These are phyloP conservation scores for Indri indri DNA, from an alignment of 2,113 vertebrate genomes.

Conservation along the genomic window DNA sequence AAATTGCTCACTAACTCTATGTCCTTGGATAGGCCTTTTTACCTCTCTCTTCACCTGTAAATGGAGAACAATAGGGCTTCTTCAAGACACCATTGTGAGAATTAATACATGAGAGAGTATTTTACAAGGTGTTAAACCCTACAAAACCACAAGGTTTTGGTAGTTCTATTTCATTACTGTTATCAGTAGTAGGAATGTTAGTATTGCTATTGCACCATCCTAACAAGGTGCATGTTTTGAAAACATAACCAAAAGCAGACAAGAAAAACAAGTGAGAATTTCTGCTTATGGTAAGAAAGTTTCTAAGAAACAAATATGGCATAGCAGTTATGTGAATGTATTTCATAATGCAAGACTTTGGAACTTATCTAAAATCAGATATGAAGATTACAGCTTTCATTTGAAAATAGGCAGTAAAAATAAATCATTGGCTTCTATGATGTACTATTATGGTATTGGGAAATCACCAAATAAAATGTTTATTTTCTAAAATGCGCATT, in stretches of 20 bases:
- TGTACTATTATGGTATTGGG: background rate
- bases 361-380: background rate
- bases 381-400: background rate
- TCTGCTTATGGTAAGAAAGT: background rate
- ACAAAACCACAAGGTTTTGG: background rate
- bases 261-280: background rate
- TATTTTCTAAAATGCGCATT: background rate
- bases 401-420: conserved; percentile 31
- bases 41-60: background rate
- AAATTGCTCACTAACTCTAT: background rate
- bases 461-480: conserved; percentile 34
- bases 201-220: background rate
- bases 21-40: background rate
- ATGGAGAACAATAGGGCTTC: background rate
- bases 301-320: background rate
- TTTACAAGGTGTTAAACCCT: background rate
- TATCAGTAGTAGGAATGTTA: background rate
- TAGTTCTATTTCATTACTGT: background rate
- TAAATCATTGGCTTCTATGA: background rate
- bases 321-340: background rate
- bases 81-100: background rate
- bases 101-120: background rate
- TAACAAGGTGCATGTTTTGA: background rate
- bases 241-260: background rate
- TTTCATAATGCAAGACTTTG: background rate